These are phyloP conservation scores for Leontopithecus rosalia DNA, from an alignment of 2,797 vertebrate genomes.

Conservation along the genomic window DNA sequence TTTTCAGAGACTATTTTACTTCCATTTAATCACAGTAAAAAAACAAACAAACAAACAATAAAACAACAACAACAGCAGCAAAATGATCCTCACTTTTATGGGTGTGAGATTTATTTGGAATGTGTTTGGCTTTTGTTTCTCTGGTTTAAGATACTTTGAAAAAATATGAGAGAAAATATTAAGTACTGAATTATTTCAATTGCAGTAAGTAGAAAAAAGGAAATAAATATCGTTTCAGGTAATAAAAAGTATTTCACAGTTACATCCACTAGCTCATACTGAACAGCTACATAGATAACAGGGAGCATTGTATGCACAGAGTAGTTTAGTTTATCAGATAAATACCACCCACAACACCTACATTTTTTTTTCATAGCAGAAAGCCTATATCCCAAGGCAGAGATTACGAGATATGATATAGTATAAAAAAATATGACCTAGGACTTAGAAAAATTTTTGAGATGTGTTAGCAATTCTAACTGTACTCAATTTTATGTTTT, in stretches of 20 bases:
- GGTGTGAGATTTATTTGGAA: background rate
- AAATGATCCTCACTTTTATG: background rate
- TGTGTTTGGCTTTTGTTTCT: background rate
- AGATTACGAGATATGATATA: background rate
- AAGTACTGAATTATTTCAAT: background rate
- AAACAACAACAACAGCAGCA: background rate
- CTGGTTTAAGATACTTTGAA: background rate
- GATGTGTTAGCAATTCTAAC: background rate
- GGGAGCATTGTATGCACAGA: background rate
- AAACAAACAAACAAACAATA: background rate
- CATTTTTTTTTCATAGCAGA: background rate
- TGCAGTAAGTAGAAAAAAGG: background rate
- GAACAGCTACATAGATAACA: background rate
- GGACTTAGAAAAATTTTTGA: background rate
- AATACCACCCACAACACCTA: background rate
- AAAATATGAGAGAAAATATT: background rate
- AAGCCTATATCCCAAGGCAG: background rate
- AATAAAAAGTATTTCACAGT: background rate
- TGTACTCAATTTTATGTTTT: background rate
- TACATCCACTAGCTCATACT: background rate
- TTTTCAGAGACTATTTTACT: background rate
- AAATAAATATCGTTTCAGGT: constrained; percentile 14
- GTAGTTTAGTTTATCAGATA: background rate
- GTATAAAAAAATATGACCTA: background rate
- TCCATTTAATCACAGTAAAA: background rate